Base-by-base conservation (phyloP, 2,888 invertebrate genomes). In the Tanypteryx hageni region DNA sequence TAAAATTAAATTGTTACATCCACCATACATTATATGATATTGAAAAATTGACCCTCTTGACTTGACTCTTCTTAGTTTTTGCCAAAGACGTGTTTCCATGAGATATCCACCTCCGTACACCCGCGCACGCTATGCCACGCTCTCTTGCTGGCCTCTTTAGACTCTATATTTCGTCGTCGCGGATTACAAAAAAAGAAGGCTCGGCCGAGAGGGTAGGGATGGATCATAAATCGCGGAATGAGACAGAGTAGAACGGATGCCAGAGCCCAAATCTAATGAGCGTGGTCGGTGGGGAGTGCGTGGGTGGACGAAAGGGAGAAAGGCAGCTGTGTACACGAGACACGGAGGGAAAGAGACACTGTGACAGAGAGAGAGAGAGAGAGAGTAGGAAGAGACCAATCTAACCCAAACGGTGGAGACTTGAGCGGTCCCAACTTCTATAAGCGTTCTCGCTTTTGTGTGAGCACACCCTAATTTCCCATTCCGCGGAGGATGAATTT, bases 341-440 rank as follows among this genome's bases (percentile, higher is more conserved):
- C 18, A 64, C n/a, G n/a, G 44, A 44, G 83, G 83, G 14, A 57
- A 82, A 2, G 82, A 82, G 27, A 57, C 44, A 44, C 44, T 10
- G 83, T 11, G 11, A 57, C n/a, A 83, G 83, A 44, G n/a, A 83
- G 31, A 16, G 82, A 83, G 31, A 16, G 82, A 31, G 82, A 31
- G 27, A 27, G 68, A 16, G 89, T 18, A 89, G 89, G 89, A 89
- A 89, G 68, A 89, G 89, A 44, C 89, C 89, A 89, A 89, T 89
- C 89, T 89, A 89, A 89, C 44, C 61, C 18, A 68, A 27, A n/a
- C 44, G 89, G 89, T 58, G 9, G 83, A 83, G 27, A 83, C 31
- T 57, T 57, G n/a, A 83, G 83, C 83, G 82, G 13, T 9, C 16
- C 13, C 86, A 57, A 44, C 22, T 27, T 13, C 44, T 83, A 10